Base-by-base conservation (phyloP, 2,888 invertebrate species). In the Brachypterus glaber region DNA sequence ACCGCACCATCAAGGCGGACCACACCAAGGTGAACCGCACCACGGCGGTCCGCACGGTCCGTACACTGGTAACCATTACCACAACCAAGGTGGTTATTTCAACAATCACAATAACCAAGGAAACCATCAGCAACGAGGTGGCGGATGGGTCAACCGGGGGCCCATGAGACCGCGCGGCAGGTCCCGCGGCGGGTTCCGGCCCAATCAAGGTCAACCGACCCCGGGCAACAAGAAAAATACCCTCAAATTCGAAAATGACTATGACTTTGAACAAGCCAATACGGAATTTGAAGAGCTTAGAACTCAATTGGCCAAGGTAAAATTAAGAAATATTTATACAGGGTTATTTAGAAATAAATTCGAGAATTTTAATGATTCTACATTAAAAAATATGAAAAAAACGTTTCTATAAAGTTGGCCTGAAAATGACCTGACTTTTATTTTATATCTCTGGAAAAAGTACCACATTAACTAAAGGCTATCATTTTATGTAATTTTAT, bases 241-340 rank as follows among this genome's bases (percentile, higher is more conserved):
- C 9, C 76, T 93, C 48, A 92, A 92, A 66, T 96, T 95, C 66
- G 93, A 93, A 50, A 87, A 84, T 53, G 97, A 98, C 61, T 98
- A 92, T 61, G 98, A 98, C 68, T 98, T 98, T 63, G 97, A 98
- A 67, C 89, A 92, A 65, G 95, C 96, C 41, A 97, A 98, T 66
- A 92, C 89, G 26, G 84, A 96, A 68, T 97, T 97, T 66, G 90
- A 95, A 58, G 91, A 95, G 64, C 71, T 96, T 40, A 80, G 82
- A 54, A 81, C 73, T 55, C 85, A 93, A 62, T 71, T 96, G 43
- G 79, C 85, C 40, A 91, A 91, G 54, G 57, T 63, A 70, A 67
- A n/a, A n/a, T n/a, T n/a, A n/a, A n/a, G n/a, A n/a, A n/a, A n/a
- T n/a, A n/a, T n/a, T n/a, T n/a, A n/a, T n/a, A n/a, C n/a, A n/a